These are phyloP conservation scores for Hylaeus volcanicus DNA, from an alignment of 1,140 invertebrate genomes.

Conservation along the genomic window DNA sequence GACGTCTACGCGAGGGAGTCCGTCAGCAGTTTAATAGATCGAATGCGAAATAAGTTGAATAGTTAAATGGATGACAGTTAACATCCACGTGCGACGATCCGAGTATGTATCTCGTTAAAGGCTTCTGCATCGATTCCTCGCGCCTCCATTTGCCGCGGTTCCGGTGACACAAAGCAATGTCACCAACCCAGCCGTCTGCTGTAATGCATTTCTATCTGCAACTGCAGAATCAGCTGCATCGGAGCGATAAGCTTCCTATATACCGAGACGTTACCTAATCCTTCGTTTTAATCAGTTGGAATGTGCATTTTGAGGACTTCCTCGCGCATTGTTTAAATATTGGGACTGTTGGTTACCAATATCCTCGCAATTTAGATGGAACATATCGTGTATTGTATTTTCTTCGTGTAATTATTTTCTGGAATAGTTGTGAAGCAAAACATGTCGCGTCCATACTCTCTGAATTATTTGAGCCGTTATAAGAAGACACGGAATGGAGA, in stretches of 20 bases:
- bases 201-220: conserved; percentile 19
- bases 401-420: too few species aligned
- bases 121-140: conserved; percentile 13
- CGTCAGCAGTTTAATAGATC: conserved; percentile 27
- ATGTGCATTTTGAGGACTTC: not conserved
- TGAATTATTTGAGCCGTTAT: too few species aligned
- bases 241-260: conserved; percentile 11
- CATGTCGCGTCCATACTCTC: too few species aligned
- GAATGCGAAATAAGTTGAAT: conserved; percentile 27
- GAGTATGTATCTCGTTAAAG: conserved; percentile 26
- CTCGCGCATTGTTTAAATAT: too few species aligned
- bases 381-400: too few species aligned
- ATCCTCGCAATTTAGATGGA: too few species aligned
- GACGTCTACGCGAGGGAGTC: conserved; percentile 1
- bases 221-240: conserved; percentile 28
- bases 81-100: conserved; percentile 16
- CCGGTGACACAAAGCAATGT: conserved; percentile 30
- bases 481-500: too few species aligned
- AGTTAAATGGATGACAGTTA: conserved; percentile 39
- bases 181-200: not conserved
- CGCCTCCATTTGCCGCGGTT: not conserved
- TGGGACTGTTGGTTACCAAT: too few species aligned
- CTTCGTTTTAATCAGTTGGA: conserved; percentile 20
- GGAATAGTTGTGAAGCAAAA: too few species aligned
- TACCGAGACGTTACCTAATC: conserved; percentile 18